Evolutionary conservation across 2,888 invertebrate species (phyloP), one percentile per base, ranked within the genome.

Genomic region (Leucoma salicis): DNA sequence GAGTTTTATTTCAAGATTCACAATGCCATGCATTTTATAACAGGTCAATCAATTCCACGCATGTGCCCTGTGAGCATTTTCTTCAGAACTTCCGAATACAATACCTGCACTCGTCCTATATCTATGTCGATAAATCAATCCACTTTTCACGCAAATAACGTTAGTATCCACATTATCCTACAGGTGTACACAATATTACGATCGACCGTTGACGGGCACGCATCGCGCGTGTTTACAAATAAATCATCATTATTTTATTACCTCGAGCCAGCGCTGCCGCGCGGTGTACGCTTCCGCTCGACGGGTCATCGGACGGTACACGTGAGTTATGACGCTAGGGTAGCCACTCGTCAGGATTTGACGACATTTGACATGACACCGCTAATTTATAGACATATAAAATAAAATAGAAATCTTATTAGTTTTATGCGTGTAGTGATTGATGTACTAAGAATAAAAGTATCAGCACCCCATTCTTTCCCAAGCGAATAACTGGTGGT

Each of bases 181-280:
- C 34, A 50, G 63, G 65, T 70, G 57, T 71, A 39, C 53, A 46
- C 65, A 67, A 71, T 81, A 82, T 82, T 74, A 74, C 78, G 62
- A 57, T 55, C 60, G 62, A 44, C 63, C 82, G 83, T 71, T 82
- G 85, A 84, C 83, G 78, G 65, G 68, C 70, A 65, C 71, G 49
- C 72, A 67, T 61, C 70, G 65, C 63, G 69, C 70, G 64, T 88
- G 87, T 88, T 87, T 88, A 88, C 87, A 87, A 87, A 88, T 87
- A 87, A 83, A 86, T 87, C 87, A 86, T 86, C 80, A 78, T 83
- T 82, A 81, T 80, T 83, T 78, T 78, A 79, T 78, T 77, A 70
- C 74, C 53, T 60, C 51, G 66, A 64, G 62, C 71, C 66, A 70
- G 67, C 69, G 56, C 66, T 57, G 62, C 66, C 54, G 49, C 47